phyloP scores from a whole-genome alignment of 2,888 invertebrate genomes.

The Mactromeris polynyma region DNA sequence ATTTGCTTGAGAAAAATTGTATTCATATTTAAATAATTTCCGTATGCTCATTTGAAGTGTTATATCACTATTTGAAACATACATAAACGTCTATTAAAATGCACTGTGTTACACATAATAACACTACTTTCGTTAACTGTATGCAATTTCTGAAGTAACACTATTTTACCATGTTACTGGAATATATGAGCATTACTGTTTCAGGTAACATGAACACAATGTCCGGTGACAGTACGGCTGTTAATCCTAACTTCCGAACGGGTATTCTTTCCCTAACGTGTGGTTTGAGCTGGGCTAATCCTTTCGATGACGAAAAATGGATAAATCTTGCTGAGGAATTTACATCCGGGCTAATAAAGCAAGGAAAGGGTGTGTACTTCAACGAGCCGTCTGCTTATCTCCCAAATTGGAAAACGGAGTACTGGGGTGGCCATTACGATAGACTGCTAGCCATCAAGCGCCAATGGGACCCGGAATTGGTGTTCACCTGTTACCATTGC shows the following conservation, averaged over 20 bases:
- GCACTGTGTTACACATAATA: no score
- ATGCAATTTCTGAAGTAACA: no score
- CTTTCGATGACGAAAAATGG: constrained; percentile 20
- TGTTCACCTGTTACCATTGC: constrained; percentile 76
- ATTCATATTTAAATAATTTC: no score
- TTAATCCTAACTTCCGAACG: constrained; percentile 53
- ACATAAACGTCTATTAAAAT: no score
- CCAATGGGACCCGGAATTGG: constrained; percentile 69
- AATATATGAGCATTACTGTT: constrained; percentile 21
- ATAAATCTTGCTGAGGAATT: constrained; percentile 39
- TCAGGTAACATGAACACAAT: constrained; percentile 61
- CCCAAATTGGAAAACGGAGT: constrained; percentile 72
- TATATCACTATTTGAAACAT: no score
- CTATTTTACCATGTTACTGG: no score
- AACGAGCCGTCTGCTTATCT: constrained; percentile 74
- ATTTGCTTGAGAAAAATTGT: no score
- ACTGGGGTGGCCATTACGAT: constrained; percentile 74
- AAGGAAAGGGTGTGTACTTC: constrained; percentile 72
- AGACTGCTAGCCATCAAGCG: constrained; percentile 68
- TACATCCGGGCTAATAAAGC: constrained; percentile 37
- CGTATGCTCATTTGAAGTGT: no score
- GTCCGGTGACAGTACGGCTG: constrained; percentile 42
- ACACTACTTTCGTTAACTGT: no score
- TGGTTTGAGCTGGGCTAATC: constrained; percentile 39
- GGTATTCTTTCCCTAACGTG: constrained; percentile 59